Percentiles rank a stretch among this genome's conserved stretches.
These are phyloP conservation scores for Onychostruthus taczanowskii DNA, from an alignment of 2,113 vertebrate species.

Conservation along the genomic window DNA sequence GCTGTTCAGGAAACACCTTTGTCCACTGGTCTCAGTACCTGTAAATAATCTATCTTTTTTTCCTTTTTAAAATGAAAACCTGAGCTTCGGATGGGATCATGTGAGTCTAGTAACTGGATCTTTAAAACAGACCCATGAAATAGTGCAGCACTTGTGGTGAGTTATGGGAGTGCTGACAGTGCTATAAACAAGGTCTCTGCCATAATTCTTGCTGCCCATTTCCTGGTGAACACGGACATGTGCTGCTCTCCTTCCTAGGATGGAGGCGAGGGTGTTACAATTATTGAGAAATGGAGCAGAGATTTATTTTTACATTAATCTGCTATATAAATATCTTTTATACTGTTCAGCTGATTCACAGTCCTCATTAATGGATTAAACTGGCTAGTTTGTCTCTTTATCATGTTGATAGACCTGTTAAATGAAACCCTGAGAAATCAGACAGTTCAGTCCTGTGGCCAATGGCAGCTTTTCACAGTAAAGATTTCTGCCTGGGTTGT, in stretches of 20 bases:
- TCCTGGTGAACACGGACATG: background rate
- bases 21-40: background rate
- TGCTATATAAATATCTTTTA: slow-evolving; percentile 65
- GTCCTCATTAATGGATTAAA: slow-evolving; percentile 63
- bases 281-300: background rate
- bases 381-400: slow-evolving; percentile 67
- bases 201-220: background rate
- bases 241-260: background rate
- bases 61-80: background rate
- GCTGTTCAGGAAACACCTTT: background rate
- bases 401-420: slow-evolving; percentile 74
- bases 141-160: background rate
- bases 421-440: slow-evolving; percentile 69
- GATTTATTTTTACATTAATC: slow-evolving; percentile 63
- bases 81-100: background rate
- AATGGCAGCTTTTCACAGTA: slow-evolving; percentile 63
- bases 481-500: slow-evolving; percentile 66
- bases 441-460: slow-evolving; percentile 63
- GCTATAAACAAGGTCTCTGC: background rate
- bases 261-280: background rate
- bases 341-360: slow-evolving; percentile 14
- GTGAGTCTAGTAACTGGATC: background rate
- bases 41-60: background rate
- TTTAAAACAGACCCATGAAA: background rate
- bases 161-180: background rate